Base-by-base conservation (phyloP, 2,888 invertebrate genomes). In the Epinotia brunnichana region DNA sequence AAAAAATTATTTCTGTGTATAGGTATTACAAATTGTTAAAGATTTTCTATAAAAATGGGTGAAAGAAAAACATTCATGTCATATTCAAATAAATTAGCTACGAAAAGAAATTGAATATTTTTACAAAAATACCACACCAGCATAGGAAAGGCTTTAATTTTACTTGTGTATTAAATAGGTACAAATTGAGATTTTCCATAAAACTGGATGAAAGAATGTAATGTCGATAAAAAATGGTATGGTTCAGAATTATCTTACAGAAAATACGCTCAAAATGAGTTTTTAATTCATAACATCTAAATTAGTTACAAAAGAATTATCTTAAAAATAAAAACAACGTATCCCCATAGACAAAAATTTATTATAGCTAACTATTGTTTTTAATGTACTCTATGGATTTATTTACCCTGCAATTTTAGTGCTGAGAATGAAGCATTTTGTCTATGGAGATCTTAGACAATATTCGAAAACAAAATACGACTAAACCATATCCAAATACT, bases 401-500 rank as follows among this genome's bases (percentile, higher is more conserved):
- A 78, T 74, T 81, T 85, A 87, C 88, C 86, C 87, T 87, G 88
- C 83, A 83, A 82, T 77, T 57, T 79, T 82, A 85, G 81, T 80
- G 82, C 84, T 80, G 77, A 83, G 60, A 78, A 53, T 64, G 67
- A 75, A 72, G 69, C 70, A 62, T 56, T 44, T 79, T 78, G 81
- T 82, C 87, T 82, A 83, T 84, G 84, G 84, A 83, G 82, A 76
- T 53, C 59, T 54, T 61, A 74, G 70, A 69, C 44, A 57, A 74
- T 63, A 74, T 67, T 68, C 60, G 72, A 73, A 77, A 74, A 75
- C 74, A 77, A 76, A 75, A 76, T 78, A 78, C 68, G 76, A 79
- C 83, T 83, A 77, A 85, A 81, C 79, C 75, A 78, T 82, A 81
- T 84, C 81, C 78, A 87, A 92, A 92, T 92, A 92, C 91, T 92